Base-by-base conservation (phyloP, 1,140 invertebrate genomes). In the Pentalonia nigronervosa region DNA sequence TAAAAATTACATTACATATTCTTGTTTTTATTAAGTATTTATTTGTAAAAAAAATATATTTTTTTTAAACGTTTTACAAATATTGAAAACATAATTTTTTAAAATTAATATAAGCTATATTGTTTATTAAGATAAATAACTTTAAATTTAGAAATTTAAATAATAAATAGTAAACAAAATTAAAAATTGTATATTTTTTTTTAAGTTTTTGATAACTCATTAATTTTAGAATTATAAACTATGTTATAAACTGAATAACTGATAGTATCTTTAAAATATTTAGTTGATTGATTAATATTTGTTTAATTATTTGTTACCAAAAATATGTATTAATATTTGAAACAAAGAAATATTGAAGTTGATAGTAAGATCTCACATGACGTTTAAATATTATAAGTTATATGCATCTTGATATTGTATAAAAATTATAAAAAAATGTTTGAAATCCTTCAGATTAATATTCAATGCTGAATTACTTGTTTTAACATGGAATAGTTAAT, bases 351-450 rank as follows among this genome's bases (percentile, higher is more conserved):
- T 50, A 45, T 88, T 34, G 56, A 23, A 30, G 30, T 90, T 90
- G 88, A 56, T 60, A 7, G 7, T 88, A 88, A 88, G 88, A 90
- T 90, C 88, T 90, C 50, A 56, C 60, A 41, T 90, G 9, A 23
- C 17, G 41, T 47, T 30, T 30, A 20, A 84, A 86, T 86, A 47
- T 76, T 76, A n/a, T 76, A 76, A 76, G 60, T 76, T 67, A 76
- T n/a, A 14, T n/a, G 30, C 47, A 86, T 41, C 8, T 84, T 84
- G 83, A 41, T 84, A 25, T 47, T 45, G 4, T 90, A 60, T 30
- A 41, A 56, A 89, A 34, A 53, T 34, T 50, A n/a, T 14, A n/a
- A 67, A 30, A n/a, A 14, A n/a, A 76, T 76, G 4, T 8, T 76
- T 76, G 17, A n/a, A 14, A n/a, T 76, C 3, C 14, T 76, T 76